Evolutionary conservation across 2,888 invertebrate genomes (phyloP).

Genomic region (Allophyes oxyacanthae): DNA sequence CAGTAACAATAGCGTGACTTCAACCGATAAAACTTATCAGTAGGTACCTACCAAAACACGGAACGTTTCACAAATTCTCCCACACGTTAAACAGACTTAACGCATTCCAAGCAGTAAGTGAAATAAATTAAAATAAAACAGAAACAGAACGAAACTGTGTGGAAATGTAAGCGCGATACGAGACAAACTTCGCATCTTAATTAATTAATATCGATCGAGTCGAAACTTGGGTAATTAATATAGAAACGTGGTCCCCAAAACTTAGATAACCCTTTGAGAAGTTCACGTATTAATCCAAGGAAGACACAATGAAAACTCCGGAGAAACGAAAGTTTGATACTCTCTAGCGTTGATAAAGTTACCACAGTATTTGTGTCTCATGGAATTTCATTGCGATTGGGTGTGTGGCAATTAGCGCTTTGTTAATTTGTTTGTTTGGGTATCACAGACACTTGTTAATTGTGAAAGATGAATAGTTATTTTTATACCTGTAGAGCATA

Average conservation of each 20-base stretch:
- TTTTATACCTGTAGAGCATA: too few species aligned
- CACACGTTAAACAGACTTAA: slow-evolving; percentile 44
- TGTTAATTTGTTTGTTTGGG: slow-evolving; percentile 37
- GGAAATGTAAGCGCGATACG: slow-evolving; percentile 38
- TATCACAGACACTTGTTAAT: slow-evolving; percentile 1
- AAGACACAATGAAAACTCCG: slow-evolving; percentile 80
- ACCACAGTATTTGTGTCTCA: slow-evolving; percentile 45
- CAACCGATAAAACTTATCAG: slow-evolving; percentile 50
- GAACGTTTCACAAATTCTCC: slow-evolving; percentile 46
- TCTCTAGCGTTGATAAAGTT: slow-evolving; percentile 65
- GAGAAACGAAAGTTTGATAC: slow-evolving; percentile 65
- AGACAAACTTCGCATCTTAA: slow-evolving; percentile 71
- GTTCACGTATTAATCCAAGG: slow-evolving; percentile 83
- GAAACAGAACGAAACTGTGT: slow-evolving; percentile 22
- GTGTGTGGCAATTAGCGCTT: slow-evolving; percentile 41
- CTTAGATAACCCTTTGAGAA: slow-evolving; percentile 84
- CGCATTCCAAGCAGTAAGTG: slow-evolving; percentile 27
- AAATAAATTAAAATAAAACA: slow-evolving; percentile 45
- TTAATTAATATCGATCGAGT: slow-evolving; percentile 81
- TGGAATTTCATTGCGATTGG: slow-evolving; percentile 42
- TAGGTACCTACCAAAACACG: slow-evolving; percentile 39
- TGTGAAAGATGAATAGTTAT: slow-evolving; percentile 27
- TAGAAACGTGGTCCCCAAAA: slow-evolving; percentile 82
- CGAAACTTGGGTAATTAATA: slow-evolving; percentile 84
- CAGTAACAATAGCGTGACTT: slow-evolving; percentile 50